Conservation (phyloP, 2,797 vertebrate species). For the Chloroceryle inda region DNA sequence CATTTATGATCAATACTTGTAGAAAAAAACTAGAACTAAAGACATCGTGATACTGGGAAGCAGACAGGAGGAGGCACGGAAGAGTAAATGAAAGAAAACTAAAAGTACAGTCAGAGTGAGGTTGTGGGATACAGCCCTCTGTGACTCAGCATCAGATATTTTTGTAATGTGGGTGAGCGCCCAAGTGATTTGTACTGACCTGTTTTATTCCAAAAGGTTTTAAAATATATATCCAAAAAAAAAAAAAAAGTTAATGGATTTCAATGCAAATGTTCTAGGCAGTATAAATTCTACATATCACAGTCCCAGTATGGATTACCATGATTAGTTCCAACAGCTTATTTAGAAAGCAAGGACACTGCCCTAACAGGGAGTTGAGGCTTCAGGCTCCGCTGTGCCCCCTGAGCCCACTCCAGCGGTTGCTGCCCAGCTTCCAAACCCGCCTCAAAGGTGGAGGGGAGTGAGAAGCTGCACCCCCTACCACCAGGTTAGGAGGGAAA, state of each 20-base stretch:
- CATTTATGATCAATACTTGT: neutral
- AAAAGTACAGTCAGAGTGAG: neutral
- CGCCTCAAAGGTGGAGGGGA: neutral
- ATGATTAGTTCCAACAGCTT: neutral
- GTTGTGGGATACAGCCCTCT: neutral
- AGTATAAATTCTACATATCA: neutral
- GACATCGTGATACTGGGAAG: neutral
- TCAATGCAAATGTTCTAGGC: slow-evolving; percentile 21
- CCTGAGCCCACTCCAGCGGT: neutral
- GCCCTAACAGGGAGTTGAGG: neutral
- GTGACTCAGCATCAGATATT: slow-evolving; percentile 56
- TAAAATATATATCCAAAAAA: neutral
- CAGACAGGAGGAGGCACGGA: neutral
- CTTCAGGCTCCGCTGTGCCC: neutral
- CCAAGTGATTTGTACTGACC: slow-evolving; percentile 68
- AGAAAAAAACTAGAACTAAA: neutral
- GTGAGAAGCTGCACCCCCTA: neutral
- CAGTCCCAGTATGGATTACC: neutral
- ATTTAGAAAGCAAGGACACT: slow-evolving; percentile 21
- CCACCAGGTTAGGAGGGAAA: neutral
- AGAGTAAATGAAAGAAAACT: slow-evolving; percentile 29
- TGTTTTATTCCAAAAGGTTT: slow-evolving; percentile 39
- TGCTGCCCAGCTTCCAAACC: neutral
- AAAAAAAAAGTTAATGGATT: slow-evolving; percentile 38
- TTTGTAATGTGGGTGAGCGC: slow-evolving; percentile 59